Evolutionary conservation across 2,113 vertebrate genomes (phyloP), one percentile per base, ranked within the genome.

Genomic region (Cavia aperea): DNA sequence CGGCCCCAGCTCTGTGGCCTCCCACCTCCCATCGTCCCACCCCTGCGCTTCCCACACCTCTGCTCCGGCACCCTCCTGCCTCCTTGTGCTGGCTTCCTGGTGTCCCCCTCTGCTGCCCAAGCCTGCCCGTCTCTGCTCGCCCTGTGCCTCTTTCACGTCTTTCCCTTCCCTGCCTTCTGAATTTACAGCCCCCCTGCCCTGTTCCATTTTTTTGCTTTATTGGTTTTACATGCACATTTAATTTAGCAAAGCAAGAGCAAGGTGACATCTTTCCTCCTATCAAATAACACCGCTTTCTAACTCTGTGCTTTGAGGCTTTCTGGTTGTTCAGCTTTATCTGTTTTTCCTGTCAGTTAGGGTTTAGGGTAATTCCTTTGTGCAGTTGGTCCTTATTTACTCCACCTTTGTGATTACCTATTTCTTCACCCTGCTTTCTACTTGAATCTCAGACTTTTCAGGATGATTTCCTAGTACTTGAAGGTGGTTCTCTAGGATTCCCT

Each of bases 131-230:
- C 31, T 70, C 54, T 7, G 31, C 43, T 26, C 54, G 60, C 58
- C 78, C 65, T 36, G 4, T 18, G 49, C 60, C 39, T 63, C 51
- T 68, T 46, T 15, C 8, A 2, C 46, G 66, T 72, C 33, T 79
- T 82, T 83, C 78, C 60, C 65, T 93, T 73, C 83, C 77, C 46
- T 24, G 73, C 15, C 54, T 75, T 92, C 63, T 39, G 23, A 23
- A 14, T 49, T 73, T 60, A 58, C 11, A 16, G n/a, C 36, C 46
- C 46, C 66, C 15, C 39, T 12, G 51, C 33, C 19, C 43, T 24
- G 14, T 36, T 68, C 62, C 36, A 10, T 18, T 66, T 29, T 54
- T 46, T 51, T 12, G 6, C 15, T 79, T 33, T 31, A 2, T 46
- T 70, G 16, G 72, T 21, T 92, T 83, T 39, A 49, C 51, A 68